Percentiles rank a stretch among this genome's conserved stretches.
Conservation (phyloP, 92 coral and sea anemone species). For the Epizoanthus ramosus region DNA sequence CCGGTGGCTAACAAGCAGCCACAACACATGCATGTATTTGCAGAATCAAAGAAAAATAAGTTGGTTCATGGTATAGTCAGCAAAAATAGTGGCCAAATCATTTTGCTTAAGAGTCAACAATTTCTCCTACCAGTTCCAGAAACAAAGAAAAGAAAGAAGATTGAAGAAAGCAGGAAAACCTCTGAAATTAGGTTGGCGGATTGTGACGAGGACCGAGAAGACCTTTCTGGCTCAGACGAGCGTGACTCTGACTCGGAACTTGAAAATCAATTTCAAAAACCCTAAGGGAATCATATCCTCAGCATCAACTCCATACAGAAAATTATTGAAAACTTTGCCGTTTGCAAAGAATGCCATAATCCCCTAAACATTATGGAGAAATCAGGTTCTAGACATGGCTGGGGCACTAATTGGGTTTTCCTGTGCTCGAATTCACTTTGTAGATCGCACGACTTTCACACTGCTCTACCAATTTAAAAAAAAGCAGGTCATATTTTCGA, state of each 20-base stretch:
- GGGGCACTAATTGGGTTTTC: slow-evolving; percentile 26
- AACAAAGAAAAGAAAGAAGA: too few species aligned
- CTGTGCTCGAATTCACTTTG: too few species aligned
- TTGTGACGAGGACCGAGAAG: slow-evolving; percentile 17
- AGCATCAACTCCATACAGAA: too few species aligned
- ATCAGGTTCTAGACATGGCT: slow-evolving; percentile 34
- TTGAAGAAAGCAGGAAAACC: neutral
- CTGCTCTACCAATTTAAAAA: slow-evolving; percentile 24
- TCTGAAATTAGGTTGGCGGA: slow-evolving; percentile 13
- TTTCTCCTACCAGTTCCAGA: too few species aligned
- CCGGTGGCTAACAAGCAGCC: too few species aligned
- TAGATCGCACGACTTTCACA: slow-evolving; percentile 31
- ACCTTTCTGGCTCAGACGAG: slow-evolving; percentile 25
- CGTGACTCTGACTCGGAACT: neutral
- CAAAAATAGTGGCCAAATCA: neutral
- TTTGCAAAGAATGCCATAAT: slow-evolving; percentile 32
- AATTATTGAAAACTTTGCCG: neutral
- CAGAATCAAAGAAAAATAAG: too few species aligned
- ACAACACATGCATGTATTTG: too few species aligned
- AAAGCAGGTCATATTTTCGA: slow-evolving; percentile 36
- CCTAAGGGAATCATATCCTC: too few species aligned
- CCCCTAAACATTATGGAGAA: slow-evolving; percentile 33
- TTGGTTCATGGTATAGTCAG: slow-evolving; percentile 7
- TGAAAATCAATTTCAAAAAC: too few species aligned
- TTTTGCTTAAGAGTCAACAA: too few species aligned